Evolutionary conservation across 2,797 vertebrate species (phyloP), one percentile per base, ranked within the genome.

Genomic region (Sebastes trivittatus): DNA sequence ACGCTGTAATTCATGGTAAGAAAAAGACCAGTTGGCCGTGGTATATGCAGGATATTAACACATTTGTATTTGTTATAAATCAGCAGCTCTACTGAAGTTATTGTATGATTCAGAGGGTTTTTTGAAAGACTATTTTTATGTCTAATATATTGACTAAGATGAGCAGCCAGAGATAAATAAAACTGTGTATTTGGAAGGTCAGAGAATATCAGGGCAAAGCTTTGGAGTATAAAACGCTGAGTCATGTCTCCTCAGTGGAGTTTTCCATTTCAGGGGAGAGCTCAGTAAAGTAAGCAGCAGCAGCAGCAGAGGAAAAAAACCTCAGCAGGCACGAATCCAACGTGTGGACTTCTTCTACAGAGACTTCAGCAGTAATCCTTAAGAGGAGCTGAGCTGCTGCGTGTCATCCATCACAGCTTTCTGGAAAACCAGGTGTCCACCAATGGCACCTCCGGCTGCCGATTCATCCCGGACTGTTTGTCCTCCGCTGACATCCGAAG

Each of bases 401-500:
- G 5, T 6, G 2, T 78, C 67, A 82, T 87, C 81, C 84, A 81
- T 89, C 88, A 88, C 32, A 25, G 14, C 49, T 29, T 78, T 66
- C 80, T 88, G 78, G 78, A 88, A 74, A 74, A 72, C 4, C 49
- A 68, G 71, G 58, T 77, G 77, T 84, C 65, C 60, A 36, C 22
- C 6, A 18, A 49, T 27, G 5, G 49, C 59, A 73, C 56, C 76
- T 42, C 78, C 5, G 13, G 29, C 77, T 68, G 68, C 42, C 23
- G 73, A 83, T 36, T 72, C 75, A 46, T 71, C 77, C 58, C 59
- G 68, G 77, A 85, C 83, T 65, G 82, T 87, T 87, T 84, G 80
- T 87, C 87, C 52, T 80, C 49, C 18, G 4, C 72, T 77, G 77
- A 85, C 79, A 32, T 85, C 85, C 72, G 46, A 46, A 68, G 66